These are phyloP conservation scores for Acanthopleura granulata DNA, from an alignment of 2,888 invertebrate genomes.

Conservation along the genomic window DNA sequence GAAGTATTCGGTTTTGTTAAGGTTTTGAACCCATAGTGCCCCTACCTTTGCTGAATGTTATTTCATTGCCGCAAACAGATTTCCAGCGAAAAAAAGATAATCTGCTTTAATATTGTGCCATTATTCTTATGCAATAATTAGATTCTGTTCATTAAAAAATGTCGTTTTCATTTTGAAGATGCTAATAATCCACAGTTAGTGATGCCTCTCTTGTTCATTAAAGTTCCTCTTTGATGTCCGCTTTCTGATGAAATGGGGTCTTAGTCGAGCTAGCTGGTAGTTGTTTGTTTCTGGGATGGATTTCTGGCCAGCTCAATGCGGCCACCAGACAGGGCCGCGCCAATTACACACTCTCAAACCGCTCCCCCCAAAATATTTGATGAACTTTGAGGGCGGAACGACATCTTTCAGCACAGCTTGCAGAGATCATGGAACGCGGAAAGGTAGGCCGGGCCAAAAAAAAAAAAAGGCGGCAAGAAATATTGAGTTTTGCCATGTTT, in stretches of 20 bases:
- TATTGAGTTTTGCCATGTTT: neutral
- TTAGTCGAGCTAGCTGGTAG: neutral
- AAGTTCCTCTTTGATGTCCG: neutral
- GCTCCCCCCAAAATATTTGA: too few relatives aligned
- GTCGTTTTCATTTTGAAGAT: too few relatives aligned
- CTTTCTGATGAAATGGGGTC: neutral
- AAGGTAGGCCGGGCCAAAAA: neutral
- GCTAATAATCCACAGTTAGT: too few relatives aligned
- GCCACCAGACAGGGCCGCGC: neutral
- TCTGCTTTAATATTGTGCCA: too few relatives aligned
- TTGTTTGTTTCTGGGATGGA: neutral
- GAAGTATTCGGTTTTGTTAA: too few relatives aligned
- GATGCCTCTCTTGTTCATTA: neutral
- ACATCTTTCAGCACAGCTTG: neutral
- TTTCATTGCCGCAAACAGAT: too few relatives aligned
- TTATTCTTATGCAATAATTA: too few relatives aligned
- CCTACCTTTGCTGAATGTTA: too few relatives aligned
- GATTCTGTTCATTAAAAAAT: too few relatives aligned
- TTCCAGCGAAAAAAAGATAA: too few relatives aligned
- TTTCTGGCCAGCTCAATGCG: neutral
- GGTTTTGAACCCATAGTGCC: too few relatives aligned
- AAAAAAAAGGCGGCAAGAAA: neutral
- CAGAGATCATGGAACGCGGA: neutral
- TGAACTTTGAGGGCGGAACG: neutral
- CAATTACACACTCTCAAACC: neutral